Evolutionary conservation across 2,797 vertebrate genomes (phyloP).

Genomic region (Darevskia nairensis): DNA sequence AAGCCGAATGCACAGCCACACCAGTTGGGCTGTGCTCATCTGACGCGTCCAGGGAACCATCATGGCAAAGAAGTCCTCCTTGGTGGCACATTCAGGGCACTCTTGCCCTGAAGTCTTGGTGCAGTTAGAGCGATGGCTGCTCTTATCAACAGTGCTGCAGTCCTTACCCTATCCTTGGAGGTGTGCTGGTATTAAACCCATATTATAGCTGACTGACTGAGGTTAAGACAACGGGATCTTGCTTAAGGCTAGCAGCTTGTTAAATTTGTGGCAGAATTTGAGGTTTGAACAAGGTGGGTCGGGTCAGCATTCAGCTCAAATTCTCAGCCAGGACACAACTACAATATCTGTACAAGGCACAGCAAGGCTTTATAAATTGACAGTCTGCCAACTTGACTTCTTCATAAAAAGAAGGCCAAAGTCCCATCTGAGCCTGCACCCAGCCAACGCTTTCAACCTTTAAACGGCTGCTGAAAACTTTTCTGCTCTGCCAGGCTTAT

Average conservation of each 20-base stretch:
- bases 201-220: neutral
- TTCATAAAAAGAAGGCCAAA: too few relatives aligned
- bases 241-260: neutral
- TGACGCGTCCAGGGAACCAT: neutral
- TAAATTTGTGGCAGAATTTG: neutral
- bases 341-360: too few relatives aligned
- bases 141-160: conserved; percentile 14
- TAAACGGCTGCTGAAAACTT: too few relatives aligned
- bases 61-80: neutral
- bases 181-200: neutral
- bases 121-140: conserved; percentile 41
- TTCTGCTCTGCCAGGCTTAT: too few relatives aligned
- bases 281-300: too few relatives aligned
- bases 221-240: neutral
- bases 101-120: conserved; percentile 48
- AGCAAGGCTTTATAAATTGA: neutral
- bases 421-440: too few relatives aligned
- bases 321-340: neutral
- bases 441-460: neutral
- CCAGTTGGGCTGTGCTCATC: neutral
- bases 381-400: neutral
- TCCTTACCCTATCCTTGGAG: neutral
- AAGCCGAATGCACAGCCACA: neutral
- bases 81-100: conserved; percentile 21
- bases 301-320: neutral